Base-by-base conservation (phyloP, 2,113 vertebrate species). In the Microtus ochrogaster region DNA sequence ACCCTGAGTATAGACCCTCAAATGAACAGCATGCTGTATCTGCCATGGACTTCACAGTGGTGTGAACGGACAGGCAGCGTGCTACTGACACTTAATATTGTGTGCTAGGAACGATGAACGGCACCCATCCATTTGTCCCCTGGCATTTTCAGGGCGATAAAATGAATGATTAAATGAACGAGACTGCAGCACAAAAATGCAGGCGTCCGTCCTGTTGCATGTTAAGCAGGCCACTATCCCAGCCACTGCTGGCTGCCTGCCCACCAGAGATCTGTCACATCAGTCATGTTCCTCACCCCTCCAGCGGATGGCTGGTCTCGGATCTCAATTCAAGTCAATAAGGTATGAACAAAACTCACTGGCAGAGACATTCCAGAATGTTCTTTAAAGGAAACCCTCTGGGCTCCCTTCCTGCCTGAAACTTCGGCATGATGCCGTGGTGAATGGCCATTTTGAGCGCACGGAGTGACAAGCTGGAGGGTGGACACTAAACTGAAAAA, bases 61-160 rank as follows among this genome's bases (percentile, higher is more conserved):
- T 26, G 4, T 55, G 44, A 77, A 19, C 68, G 33, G 26, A 7
- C 10, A 44, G 65, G 70, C 89, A 63, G 41, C 24, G n/a, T 55
- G 61, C 22, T 49, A n/a, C 78, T 89, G 58, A 84, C 39, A 41
- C 39, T 52, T 12, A 36, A 0, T 47, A 87, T 36, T 30, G 24
- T 26, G 44, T 93, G 88, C 44, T 63, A 11, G 30, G 28, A 52
- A 89, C 86, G 93, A 76, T 26, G 30, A 81, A 84, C 36, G 49
- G 44, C 68, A 66, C 28, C 3, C 58, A 14, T 6, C n/a, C 39
- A 68, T 65, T 79, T 5, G 92, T 63, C 41, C 68, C 21, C 72
- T 93, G 73, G 65, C 16, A 30, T 70, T 91, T 96, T 96, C 41
- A 74, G 70, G 49, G 47, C 49, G 72, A 39, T 63, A 63, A 89